A percentile compares a stretch with the other conserved stretches of the same genome.
Evolutionary conservation across 2,797 vertebrate genomes (phyloP).

Genomic region (Phalanger gymnotis): DNA sequence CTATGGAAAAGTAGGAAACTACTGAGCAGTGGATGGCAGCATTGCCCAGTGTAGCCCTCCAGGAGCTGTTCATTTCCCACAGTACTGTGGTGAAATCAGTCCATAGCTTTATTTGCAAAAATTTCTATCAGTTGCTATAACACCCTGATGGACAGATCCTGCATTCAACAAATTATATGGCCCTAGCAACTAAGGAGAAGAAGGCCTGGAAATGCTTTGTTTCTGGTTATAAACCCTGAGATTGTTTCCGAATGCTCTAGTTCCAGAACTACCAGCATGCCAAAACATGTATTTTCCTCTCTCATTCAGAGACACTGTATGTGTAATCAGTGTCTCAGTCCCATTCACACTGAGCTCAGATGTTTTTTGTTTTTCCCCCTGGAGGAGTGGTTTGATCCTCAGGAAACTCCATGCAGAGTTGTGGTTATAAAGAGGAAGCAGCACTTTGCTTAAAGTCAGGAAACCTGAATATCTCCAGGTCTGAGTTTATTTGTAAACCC

Average conservation of each 20-base stretch:
- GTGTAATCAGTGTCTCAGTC: background rate
- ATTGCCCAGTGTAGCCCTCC: background rate
- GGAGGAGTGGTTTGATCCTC: background rate
- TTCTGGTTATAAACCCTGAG: background rate
- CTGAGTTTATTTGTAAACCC: background rate
- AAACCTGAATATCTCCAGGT: background rate
- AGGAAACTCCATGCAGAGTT: background rate
- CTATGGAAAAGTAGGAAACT: background rate
- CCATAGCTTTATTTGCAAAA: background rate
- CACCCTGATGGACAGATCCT: background rate
- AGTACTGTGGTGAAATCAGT: background rate
- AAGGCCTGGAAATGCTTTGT: background rate
- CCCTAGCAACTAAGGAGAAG: background rate
- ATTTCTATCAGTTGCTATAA: background rate
- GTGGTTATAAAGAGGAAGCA: conserved; percentile 10
- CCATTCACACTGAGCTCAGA: background rate
- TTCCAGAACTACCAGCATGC: fast-evolving
- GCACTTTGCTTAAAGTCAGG: background rate
- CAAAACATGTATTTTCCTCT: background rate
- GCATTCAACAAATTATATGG: background rate
- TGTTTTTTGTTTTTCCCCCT: background rate
- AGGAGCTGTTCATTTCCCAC: background rate
- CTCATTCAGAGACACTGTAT: background rate
- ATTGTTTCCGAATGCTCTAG: background rate
- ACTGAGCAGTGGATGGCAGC: background rate